Conservation (phyloP, 2,888 invertebrate genomes). For the Sipha maydis region DNA sequence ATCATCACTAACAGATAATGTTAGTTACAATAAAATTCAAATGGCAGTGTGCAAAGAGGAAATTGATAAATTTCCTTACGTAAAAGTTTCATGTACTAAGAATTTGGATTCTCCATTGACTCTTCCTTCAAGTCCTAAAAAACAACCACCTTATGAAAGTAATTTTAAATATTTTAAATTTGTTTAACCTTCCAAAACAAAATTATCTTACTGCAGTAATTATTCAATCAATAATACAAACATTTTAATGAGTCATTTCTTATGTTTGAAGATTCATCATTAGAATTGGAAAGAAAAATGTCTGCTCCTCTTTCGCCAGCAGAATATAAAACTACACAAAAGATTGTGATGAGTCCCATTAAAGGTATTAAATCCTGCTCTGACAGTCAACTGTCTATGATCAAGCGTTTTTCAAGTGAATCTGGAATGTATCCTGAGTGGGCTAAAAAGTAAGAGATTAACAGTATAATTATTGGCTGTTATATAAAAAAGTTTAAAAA, state of each 20-base stretch:
- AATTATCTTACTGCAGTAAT: neutral
- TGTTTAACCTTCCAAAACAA: neutral
- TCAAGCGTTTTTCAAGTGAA: constrained; percentile 49
- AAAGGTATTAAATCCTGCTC: neutral
- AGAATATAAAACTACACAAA: neutral
- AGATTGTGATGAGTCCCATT: neutral
- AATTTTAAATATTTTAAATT: too few species aligned
- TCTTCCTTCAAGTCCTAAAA: too few species aligned
- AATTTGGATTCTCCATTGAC: neutral
- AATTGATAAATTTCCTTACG: neutral
- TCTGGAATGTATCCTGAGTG: constrained; percentile 52
- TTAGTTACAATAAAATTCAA: neutral
- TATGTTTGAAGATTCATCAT: neutral
- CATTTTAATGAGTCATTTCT: neutral
- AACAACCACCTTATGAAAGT: neutral
- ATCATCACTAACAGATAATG: neutral
- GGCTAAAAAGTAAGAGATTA: constrained; percentile 39
- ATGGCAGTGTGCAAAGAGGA: neutral
- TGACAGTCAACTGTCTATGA: neutral
- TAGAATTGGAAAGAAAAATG: neutral
- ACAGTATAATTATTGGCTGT: neutral
- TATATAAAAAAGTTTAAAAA: neutral
- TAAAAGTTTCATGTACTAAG: neutral
- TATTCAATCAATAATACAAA: neutral
- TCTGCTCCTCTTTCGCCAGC: neutral